A percentile compares a stretch with the other conserved stretches of the same genome.
phyloP scores from a whole-genome alignment of 2,888 invertebrate species.

The Amphipoea lucens region DNA sequence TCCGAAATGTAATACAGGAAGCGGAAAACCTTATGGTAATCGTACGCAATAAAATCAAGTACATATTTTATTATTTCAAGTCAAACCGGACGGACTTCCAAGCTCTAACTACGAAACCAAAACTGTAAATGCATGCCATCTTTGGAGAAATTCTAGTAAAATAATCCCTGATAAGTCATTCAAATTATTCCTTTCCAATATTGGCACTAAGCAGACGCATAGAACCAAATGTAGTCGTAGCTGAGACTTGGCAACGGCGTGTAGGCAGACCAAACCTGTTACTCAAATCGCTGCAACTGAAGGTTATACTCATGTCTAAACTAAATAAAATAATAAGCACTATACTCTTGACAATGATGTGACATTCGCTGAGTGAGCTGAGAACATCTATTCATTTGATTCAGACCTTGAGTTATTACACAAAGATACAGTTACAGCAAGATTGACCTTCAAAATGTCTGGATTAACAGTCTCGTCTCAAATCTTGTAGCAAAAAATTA shows the following conservation, averaged over 20 bases:
- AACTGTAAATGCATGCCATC: not conserved
- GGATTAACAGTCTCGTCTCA: slow-evolving; percentile 23
- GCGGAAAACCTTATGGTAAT: slow-evolving; percentile 39
- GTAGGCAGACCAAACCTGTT: slow-evolving; percentile 51
- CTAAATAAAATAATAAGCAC: slow-evolving; percentile 32
- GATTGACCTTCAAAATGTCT: slow-evolving; percentile 47
- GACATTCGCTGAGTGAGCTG: slow-evolving; percentile 50
- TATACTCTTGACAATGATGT: slow-evolving; percentile 51
- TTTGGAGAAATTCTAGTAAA: not conserved
- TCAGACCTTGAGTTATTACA: slow-evolving; percentile 40
- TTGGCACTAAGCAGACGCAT: not conserved
- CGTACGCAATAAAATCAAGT: slow-evolving; percentile 29
- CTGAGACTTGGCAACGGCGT: slow-evolving; percentile 16
- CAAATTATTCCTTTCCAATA: slow-evolving; percentile 10
- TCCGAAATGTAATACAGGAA: slow-evolving; percentile 43
- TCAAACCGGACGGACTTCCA: not conserved
- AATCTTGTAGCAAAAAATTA: slow-evolving; percentile 40
- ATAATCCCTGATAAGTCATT: not conserved
- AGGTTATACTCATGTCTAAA: slow-evolving; percentile 49
- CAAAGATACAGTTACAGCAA: slow-evolving; percentile 37
- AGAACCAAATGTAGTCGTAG: slow-evolving; percentile 7
- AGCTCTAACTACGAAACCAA: not conserved
- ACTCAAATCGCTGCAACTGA: slow-evolving; percentile 49
- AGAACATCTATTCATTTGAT: slow-evolving; percentile 47
- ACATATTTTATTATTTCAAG: slow-evolving; percentile 6